These are phyloP conservation scores for Lamellibrachia columna DNA, from an alignment of 2,888 invertebrate genomes.

Conservation along the genomic window DNA sequence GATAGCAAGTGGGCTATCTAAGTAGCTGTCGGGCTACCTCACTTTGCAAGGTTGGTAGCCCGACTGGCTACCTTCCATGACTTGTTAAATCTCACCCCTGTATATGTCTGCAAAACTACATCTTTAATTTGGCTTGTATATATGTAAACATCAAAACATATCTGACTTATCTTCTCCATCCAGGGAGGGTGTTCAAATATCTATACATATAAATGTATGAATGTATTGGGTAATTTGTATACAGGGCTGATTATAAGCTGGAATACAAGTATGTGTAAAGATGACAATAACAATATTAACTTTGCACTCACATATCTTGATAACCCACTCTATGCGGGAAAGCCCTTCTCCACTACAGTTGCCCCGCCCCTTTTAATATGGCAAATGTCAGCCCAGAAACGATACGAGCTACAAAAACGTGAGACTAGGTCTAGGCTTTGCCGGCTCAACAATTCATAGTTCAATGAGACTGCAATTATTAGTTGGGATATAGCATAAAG, in stretches of 20 bases:
- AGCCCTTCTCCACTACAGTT: not conserved
- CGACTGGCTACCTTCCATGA: too few species aligned
- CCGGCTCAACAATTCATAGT: not conserved
- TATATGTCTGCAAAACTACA: too few species aligned
- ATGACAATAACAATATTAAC: not conserved
- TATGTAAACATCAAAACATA: too few species aligned
- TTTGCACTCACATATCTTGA: not conserved
- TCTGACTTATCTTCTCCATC: not conserved
- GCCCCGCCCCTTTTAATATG: conserved; percentile 6
- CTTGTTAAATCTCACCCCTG: too few species aligned
- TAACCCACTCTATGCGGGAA: not conserved
- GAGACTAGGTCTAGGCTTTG: not conserved
- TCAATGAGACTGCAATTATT: not conserved
- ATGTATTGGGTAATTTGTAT: conserved; percentile 21
- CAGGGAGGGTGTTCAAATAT: conserved; percentile 22
- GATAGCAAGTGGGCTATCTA: too few species aligned
- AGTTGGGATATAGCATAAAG: not conserved
- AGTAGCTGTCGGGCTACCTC: too few species aligned
- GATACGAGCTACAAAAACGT: not conserved
- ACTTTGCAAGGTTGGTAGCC: too few species aligned
- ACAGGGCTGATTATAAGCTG: not conserved
- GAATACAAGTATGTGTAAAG: not conserved
- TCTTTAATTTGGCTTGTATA: too few species aligned
- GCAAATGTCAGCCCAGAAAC: conserved; percentile 11
- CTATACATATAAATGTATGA: conserved; percentile 25